These are phyloP conservation scores for Gorsachius goisagi DNA, from an alignment of 2,113 vertebrate genomes.

Conservation along the genomic window DNA sequence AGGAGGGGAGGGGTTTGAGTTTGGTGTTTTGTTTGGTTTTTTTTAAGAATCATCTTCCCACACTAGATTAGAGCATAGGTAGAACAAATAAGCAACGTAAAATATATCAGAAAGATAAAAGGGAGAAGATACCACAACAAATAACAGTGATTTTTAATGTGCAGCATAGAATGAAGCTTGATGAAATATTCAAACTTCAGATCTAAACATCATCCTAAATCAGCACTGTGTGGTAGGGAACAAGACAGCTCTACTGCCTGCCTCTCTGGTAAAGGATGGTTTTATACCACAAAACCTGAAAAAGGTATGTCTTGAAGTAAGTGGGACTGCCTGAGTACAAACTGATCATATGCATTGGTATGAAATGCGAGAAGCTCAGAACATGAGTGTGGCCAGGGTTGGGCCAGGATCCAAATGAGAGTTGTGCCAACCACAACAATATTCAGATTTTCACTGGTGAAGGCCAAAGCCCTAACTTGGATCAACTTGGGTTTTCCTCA, in stretches of 20 bases:
- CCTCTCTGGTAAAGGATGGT: not conserved
- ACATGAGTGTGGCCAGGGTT: not conserved
- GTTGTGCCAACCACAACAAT: constrained; percentile 12
- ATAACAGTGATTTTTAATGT: not conserved
- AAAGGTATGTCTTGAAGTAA: not conserved
- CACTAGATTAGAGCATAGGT: not conserved
- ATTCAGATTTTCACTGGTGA: not conserved
- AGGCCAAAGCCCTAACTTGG: not conserved
- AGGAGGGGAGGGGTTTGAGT: rapidly evolving
- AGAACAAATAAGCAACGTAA: constrained; percentile 4
- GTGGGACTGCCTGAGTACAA: not conserved
- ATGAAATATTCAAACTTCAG: constrained; percentile 32
- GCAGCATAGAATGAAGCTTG: not conserved
- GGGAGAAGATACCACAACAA: not conserved
- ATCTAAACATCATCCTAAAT: not conserved
- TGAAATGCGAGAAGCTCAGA: not conserved
- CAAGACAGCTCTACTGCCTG: not conserved
- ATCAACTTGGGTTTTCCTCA: not conserved
- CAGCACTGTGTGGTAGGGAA: not conserved
- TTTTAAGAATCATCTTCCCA: not conserved
- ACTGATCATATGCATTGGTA: not conserved
- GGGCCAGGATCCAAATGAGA: not conserved
- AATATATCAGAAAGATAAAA: not conserved
- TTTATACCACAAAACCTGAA: not conserved
- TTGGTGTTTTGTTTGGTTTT: not conserved